Evolutionary conservation across 2,797 vertebrate genomes (phyloP).

Genomic region (Prionace glauca): DNA sequence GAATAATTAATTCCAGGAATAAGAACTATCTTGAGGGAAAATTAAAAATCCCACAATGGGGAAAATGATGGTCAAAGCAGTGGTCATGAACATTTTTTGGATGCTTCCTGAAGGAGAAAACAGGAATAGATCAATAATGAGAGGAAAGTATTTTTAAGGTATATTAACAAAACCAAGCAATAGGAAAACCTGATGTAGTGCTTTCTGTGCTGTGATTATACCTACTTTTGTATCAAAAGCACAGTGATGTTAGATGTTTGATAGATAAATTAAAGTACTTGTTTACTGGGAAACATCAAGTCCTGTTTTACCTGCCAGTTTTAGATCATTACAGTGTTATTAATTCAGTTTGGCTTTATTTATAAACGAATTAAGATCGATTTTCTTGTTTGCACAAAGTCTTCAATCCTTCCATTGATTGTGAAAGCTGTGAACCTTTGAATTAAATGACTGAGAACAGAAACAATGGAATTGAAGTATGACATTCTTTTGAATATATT

Average conservation of each 20-base stretch:
- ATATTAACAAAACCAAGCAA: neutral
- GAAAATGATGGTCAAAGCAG: neutral
- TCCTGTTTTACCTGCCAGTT: neutral
- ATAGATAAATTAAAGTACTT: neutral
- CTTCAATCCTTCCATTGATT: neutral
- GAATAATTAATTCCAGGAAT: neutral
- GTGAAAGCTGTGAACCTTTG: neutral
- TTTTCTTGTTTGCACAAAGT: neutral
- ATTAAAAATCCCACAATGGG: neutral
- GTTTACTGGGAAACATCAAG: neutral
- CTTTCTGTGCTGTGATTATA: neutral
- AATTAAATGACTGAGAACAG: neutral
- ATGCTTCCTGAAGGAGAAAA: neutral
- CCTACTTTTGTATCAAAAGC: neutral
- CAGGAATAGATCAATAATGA: neutral
- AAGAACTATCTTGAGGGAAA: constrained; percentile 3
- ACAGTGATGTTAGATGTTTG: neutral
- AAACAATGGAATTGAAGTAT: neutral
- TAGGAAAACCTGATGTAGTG: neutral
- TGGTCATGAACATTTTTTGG: neutral
- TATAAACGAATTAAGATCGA: neutral
- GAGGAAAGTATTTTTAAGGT: neutral
- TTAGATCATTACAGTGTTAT: neutral
- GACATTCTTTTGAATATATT: neutral
- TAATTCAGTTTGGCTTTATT: neutral